Evolutionary conservation across 2,113 vertebrate species (phyloP), one percentile per base, ranked within the genome.

Genomic region (Bambusicola thoracicus): DNA sequence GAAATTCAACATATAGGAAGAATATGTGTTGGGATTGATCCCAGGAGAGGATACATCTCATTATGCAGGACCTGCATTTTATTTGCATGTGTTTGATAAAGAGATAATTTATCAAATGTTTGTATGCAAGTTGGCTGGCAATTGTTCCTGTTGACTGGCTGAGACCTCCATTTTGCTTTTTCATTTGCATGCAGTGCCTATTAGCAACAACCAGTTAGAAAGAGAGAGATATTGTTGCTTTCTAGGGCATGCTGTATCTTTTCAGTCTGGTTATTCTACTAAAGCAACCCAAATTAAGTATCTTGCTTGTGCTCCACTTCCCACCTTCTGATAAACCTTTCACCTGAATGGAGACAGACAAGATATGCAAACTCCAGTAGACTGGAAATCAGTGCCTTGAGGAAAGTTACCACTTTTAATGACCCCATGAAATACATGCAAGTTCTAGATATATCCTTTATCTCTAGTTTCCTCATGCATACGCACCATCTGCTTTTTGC

Each of bases 181-280:
- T 13, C 24, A 27, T 85, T 68, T 38, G 14, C 49, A 63, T 78
- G 36, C 53, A 81, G 46, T 46, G 59, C 21, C 32, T 93, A 11
- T 80, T 85, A 66, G 16, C 77, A 51, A 74, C 16, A 66, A 53
- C 80, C n/a, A 74, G 24, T 85, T 65, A 73, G 44, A 80, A 83
- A 85, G 92, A 87, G 55, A 89, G 65, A 94, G 80, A 70, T 87
- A 75, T 59, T 93, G 20, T 65, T 85, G 62, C 55, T 56, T 85
- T 17, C 67, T 63, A 67, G 34, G 51, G 38, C 32, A 72, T 32
- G n/a, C 61, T 91, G 66, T 62, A 73, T 49, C 77, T 91, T 87
- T 80, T 85, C 41, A 51, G 66, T 62, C 34, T 73, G 76, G 67
- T 72, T 38, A 69, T 79, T 91, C 94, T 74, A 63, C 87, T 82